phyloP scores from a whole-genome alignment of 2,113 vertebrate genomes.

The Panthera tigris region DNA sequence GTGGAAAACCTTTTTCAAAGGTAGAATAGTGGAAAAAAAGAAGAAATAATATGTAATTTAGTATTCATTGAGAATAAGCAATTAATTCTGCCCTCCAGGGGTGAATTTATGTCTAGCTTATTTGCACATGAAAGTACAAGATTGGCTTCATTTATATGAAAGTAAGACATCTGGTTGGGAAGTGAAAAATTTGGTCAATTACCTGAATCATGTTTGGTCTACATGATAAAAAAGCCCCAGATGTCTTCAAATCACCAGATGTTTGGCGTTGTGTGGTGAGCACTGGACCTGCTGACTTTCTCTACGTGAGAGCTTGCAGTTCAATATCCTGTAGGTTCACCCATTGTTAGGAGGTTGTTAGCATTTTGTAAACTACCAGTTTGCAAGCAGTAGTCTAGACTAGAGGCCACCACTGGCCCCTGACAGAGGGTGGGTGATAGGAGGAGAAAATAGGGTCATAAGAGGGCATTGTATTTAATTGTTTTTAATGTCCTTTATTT shows the following conservation, averaged over 20 bases:
- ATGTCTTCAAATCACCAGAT: conserved; percentile 69
- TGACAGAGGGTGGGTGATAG: not conserved
- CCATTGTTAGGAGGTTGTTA: conserved; percentile 18
- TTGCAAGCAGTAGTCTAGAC: conserved; percentile 1
- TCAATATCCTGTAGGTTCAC: not conserved
- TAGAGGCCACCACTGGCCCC: not conserved
- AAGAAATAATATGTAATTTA: conserved; percentile 57
- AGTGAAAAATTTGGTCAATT: conserved; percentile 72
- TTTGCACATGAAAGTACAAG: conserved; percentile 73
- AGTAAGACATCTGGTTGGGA: conserved; percentile 74
- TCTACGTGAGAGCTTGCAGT: not conserved
- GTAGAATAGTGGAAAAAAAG: not conserved
- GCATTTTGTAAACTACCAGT: conserved; percentile 35
- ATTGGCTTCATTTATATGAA: conserved; percentile 60
- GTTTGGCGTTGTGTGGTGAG: conserved; percentile 42
- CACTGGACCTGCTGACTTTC: not conserved
- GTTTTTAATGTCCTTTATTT: not conserved
- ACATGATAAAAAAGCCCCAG: conserved; percentile 62
- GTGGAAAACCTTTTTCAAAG: conserved; percentile 32
- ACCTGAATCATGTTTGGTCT: conserved; percentile 77
- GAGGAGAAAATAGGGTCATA: not conserved
- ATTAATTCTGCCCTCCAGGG: conserved; percentile 65
- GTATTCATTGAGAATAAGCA: conserved; percentile 45
- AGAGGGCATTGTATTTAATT: not conserved
- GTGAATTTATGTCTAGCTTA: conserved; percentile 49